These are phyloP conservation scores for Nomada flava DNA, from an alignment of 2,888 invertebrate genomes.

Conservation along the genomic window DNA sequence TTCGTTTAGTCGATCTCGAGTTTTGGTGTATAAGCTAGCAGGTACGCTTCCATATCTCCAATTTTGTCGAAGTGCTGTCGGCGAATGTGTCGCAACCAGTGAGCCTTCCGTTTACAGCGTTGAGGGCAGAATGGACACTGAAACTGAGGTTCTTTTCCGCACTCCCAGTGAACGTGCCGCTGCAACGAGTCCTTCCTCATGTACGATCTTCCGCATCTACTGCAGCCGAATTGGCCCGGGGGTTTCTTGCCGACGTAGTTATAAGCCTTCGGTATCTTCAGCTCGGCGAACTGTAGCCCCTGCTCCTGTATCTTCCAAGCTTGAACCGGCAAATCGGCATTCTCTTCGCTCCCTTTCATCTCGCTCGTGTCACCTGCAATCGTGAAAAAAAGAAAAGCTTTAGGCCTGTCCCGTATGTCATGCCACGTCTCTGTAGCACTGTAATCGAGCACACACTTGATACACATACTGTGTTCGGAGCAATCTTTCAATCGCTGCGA, in stretches of 20 bases:
- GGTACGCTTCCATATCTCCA: conserved; percentile 83
- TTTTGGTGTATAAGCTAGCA: conserved; percentile 64
- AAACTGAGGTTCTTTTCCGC: conserved; percentile 85
- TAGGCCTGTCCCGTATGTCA: conserved; percentile 68
- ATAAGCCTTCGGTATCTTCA: conserved; percentile 78
- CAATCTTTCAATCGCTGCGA: background rate
- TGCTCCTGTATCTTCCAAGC: conserved; percentile 71
- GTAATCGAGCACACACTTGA: conserved; percentile 44
- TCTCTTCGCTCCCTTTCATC: conserved; percentile 63
- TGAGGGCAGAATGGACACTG: conserved; percentile 84
- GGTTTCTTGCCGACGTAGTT: conserved; percentile 70
- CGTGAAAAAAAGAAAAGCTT: conserved; percentile 72
- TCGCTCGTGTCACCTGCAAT: conserved; percentile 72
- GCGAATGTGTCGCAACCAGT: conserved; percentile 85
- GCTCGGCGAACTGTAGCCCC: conserved; percentile 67
- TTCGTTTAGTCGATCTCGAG: conserved; percentile 64
- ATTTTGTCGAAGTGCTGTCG: conserved; percentile 86
- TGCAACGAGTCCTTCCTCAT: conserved; percentile 87
- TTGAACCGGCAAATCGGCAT: conserved; percentile 73
- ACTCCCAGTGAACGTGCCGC: conserved; percentile 86
- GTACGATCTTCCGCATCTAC: conserved; percentile 86
- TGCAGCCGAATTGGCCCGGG: conserved; percentile 85
- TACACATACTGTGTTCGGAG: conserved; percentile 24
- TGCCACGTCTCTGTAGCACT: conserved; percentile 35
- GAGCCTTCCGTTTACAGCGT: conserved; percentile 83